Evolutionary conservation across 2,888 invertebrate genomes (phyloP).

Genomic region (Idaea aversata): DNA sequence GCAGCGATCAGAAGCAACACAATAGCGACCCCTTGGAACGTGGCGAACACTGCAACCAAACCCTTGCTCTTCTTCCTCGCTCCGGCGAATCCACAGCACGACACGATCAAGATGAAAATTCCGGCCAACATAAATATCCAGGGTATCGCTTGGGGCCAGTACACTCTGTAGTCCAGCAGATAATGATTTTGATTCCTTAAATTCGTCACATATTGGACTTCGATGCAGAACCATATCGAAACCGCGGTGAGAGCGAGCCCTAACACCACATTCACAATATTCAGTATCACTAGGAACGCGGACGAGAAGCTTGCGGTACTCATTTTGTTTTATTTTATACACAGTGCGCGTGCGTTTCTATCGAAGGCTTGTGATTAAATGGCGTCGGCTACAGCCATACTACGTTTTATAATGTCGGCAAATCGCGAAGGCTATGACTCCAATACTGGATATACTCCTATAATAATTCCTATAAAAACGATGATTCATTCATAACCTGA

Average conservation of each 20-base stretch:
- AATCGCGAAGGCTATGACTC: conserved; percentile 26
- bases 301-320: conserved; percentile 35
- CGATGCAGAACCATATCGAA: conserved; percentile 63
- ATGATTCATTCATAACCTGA: conserved; percentile 12
- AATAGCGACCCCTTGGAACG: conserved; percentile 46
- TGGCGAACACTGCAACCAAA: conserved; percentile 48
- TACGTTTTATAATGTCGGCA: conserved; percentile 43
- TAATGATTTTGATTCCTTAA: conserved; percentile 66
- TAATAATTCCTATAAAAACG: conserved; percentile 11
- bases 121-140: conserved; percentile 67
- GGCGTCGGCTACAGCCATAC: conserved; percentile 38
- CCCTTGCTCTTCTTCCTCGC: conserved; percentile 52
- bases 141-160: conserved; percentile 71
- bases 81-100: conserved; percentile 60
- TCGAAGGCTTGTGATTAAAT: conserved; percentile 48
- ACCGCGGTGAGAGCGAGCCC: conserved; percentile 51
- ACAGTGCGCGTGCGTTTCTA: conserved; percentile 17
- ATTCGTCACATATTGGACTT: conserved; percentile 53
- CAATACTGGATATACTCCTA: background rate
- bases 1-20: conserved; percentile 47
- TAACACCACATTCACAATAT: conserved; percentile 50
- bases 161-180: conserved; percentile 64
- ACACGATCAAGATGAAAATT: conserved; percentile 52
- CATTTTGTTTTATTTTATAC: conserved; percentile 26
- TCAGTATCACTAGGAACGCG: conserved; percentile 48